These are phyloP conservation scores for Rynchops niger DNA, from an alignment of 2,113 vertebrate genomes.

Conservation along the genomic window DNA sequence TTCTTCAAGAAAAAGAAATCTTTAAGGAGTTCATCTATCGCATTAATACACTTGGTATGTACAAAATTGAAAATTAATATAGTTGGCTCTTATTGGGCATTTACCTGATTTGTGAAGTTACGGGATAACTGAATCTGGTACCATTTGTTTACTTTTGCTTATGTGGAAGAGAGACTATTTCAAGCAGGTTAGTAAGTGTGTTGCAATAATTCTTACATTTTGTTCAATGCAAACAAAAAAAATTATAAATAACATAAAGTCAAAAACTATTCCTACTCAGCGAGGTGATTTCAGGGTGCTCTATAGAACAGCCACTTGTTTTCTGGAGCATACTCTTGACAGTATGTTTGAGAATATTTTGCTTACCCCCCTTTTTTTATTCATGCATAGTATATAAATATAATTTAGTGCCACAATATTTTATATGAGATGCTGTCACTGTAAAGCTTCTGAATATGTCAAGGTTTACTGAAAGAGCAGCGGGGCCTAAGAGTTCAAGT, in stretches of 20 bases:
- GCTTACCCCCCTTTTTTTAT: background rate
- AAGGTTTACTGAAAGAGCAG: background rate
- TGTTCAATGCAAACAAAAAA: background rate
- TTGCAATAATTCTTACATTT: background rate
- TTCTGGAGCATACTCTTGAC: background rate
- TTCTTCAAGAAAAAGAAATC: constrained; percentile 96
- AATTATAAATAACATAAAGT: background rate
- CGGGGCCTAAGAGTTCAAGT: background rate
- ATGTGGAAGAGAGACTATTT: background rate
- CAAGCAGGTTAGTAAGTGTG: background rate
- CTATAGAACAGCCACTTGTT: background rate
- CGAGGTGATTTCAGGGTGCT: background rate
- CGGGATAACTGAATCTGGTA: background rate
- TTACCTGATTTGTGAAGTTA: background rate
- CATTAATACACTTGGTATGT: constrained; percentile 92
- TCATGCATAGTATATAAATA: background rate
- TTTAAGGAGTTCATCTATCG: constrained; percentile 96
- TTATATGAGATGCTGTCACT: background rate
- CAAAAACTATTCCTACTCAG: background rate
- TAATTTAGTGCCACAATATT: background rate
- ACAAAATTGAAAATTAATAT: background rate
- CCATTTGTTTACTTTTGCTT: background rate
- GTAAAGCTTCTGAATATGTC: background rate
- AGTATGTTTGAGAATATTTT: background rate
- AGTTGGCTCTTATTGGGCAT: background rate